Percentiles rank a stretch among this genome's conserved stretches.
Evolutionary conservation across 2,888 invertebrate species (phyloP).

Genomic region (Drosophila neotestacea): DNA sequence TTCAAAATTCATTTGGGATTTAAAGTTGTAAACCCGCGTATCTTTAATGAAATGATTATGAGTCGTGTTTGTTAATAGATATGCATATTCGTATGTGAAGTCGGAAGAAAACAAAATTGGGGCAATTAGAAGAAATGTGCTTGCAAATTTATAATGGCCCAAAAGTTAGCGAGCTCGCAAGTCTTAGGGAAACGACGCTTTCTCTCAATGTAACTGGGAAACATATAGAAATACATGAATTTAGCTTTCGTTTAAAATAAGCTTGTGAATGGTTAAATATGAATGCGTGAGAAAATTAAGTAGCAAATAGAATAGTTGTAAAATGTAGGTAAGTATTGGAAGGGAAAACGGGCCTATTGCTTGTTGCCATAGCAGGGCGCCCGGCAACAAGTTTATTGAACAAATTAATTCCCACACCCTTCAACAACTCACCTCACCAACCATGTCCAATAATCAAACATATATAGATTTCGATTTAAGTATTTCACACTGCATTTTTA

Average conservation of each 20-base stretch:
- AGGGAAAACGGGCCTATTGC: conserved; percentile 13
- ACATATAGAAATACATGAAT: conserved; percentile 13
- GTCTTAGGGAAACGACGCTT: conserved; percentile 51
- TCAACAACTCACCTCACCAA: neutral
- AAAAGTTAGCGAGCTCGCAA: conserved; percentile 23
- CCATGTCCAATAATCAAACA: conserved; percentile 6
- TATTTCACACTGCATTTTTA: neutral
- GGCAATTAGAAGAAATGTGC: conserved; percentile 56
- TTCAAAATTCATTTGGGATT: conserved; percentile 23
- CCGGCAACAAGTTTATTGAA: conserved; percentile 71
- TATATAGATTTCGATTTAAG: neutral
- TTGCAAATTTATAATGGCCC: conserved; percentile 36
- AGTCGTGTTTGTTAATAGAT: neutral
- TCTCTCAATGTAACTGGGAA: conserved; percentile 47
- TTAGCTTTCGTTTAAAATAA: conserved; percentile 10
- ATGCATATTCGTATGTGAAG: conserved; percentile 9
- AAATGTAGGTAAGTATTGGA: conserved; percentile 1
- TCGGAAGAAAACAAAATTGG: conserved; percentile 43
- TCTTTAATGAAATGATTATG: conserved; percentile 18
- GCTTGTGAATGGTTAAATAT: conserved; percentile 8
- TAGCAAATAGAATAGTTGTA: conserved; percentile 29
- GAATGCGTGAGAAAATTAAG: conserved; percentile 63
- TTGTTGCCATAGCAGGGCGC: conserved; percentile 74
- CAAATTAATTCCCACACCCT: conserved; percentile 54
- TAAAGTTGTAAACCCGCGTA: neutral